phyloP scores from a whole-genome alignment of 1,140 invertebrate species.

The Leptopilina boulardi region DNA sequence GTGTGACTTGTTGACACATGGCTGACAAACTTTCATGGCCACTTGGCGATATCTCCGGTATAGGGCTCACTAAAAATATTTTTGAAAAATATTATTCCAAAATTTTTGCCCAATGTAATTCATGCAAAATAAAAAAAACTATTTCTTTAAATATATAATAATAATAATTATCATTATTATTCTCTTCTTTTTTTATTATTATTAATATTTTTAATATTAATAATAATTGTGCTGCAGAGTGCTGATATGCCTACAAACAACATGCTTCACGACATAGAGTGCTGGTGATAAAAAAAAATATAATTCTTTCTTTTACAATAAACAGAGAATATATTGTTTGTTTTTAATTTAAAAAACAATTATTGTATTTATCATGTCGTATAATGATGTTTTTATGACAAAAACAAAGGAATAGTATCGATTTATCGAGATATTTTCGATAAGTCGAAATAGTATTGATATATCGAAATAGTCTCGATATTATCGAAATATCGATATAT shows the following conservation, averaged over 20 bases:
- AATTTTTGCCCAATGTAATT: no score
- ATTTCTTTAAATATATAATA: slow-evolving; percentile 21
- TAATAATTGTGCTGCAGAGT: slow-evolving; percentile 38
- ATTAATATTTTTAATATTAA: no score
- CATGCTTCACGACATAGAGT: slow-evolving; percentile 50
- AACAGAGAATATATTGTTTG: no score
- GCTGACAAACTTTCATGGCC: slow-evolving; percentile 87
- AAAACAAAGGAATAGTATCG: no score
- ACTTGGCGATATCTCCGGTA: slow-evolving; percentile 86
- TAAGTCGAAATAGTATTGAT: no score
- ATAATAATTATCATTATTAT: background rate
- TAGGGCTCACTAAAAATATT: slow-evolving; percentile 81
- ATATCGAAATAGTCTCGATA: background rate
- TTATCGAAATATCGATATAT: background rate
- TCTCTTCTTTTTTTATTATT: background rate
- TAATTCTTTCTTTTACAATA: background rate
- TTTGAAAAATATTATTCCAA: no score
- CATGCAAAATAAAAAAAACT: slow-evolving; percentile 37
- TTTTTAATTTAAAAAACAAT: no score
- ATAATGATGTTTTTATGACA: no score
- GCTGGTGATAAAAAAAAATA: slow-evolving; percentile 7
- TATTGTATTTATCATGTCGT: no score
- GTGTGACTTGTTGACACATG: slow-evolving; percentile 91
- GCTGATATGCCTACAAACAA: slow-evolving; percentile 53
- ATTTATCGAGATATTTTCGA: no score